A percentile compares a stretch with the other conserved stretches of the same genome.
Conservation (phyloP, 2,113 vertebrate species). For the Xyliphius kryptos region DNA sequence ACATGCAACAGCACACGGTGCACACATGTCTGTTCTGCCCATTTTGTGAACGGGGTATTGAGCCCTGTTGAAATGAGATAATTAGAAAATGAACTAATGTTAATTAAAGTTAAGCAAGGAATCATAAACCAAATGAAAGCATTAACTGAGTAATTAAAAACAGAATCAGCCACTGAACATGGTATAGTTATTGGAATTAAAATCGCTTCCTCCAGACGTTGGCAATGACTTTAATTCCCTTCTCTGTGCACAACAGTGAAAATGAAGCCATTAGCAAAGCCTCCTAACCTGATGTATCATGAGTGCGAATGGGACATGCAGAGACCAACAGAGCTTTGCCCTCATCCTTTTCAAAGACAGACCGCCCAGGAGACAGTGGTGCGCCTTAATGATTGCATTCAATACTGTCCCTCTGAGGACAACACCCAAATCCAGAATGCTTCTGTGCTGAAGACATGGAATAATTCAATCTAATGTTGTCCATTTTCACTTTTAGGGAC, state of each 20-base stretch:
- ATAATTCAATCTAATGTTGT: no score
- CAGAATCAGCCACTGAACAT: constrained; percentile 53
- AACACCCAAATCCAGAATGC: no score
- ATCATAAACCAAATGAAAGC: constrained; percentile 81
- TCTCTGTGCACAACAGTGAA: constrained; percentile 50
- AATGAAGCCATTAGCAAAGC: constrained; percentile 70
- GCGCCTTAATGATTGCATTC: constrained; percentile 62
- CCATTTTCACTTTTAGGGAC: no score
- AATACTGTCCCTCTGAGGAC: constrained; percentile 53
- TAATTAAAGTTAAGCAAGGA: constrained; percentile 68
- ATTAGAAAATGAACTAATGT: constrained; percentile 63
- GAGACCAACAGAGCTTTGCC: constrained; percentile 47
- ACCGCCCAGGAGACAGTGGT: constrained; percentile 60
- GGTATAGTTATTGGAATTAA: constrained; percentile 73
- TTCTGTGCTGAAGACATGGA: no score
- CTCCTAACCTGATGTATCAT: constrained; percentile 53
- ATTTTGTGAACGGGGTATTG: constrained; percentile 8
- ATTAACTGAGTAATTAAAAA: constrained; percentile 81
- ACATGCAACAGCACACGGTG: no score
- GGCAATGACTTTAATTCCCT: constrained; percentile 59
- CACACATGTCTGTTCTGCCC: no score
- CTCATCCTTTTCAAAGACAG: constrained; percentile 43
- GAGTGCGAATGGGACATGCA: constrained; percentile 50
- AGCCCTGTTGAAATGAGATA: constrained; percentile 44
- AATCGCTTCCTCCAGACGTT: constrained; percentile 64